These are phyloP conservation scores for Probosciger aterrimus DNA, from an alignment of 2,113 vertebrate species.

Conservation along the genomic window DNA sequence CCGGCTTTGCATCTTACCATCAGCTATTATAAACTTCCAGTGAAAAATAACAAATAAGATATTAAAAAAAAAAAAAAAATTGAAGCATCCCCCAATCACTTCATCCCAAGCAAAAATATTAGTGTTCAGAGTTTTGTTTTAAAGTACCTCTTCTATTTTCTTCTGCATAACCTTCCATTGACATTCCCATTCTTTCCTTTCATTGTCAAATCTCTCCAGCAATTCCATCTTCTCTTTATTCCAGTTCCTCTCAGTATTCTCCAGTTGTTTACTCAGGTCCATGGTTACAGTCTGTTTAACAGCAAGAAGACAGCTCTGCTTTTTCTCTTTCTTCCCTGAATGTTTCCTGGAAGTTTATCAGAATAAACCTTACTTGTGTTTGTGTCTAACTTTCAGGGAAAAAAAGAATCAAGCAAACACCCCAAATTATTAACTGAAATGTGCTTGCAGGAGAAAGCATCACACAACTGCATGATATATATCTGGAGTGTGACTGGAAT, in stretches of 20 bases:
- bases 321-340: constrained; percentile 71
- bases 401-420: not conserved
- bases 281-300: constrained; percentile 78
- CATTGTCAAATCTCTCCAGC: constrained; percentile 89
- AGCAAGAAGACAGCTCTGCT: constrained; percentile 73
- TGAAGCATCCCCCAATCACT: not conserved
- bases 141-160: constrained; percentile 92
- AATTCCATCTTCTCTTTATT: constrained; percentile 88
- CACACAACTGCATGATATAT: not conserved
- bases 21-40: not conserved
- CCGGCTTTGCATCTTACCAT: not conserved
- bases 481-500: not conserved
- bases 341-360: constrained; percentile 68
- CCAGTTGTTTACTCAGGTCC: constrained; percentile 85
- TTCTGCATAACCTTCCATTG: constrained; percentile 95
- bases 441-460: not conserved
- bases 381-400: constrained; percentile 66
- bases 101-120: not conserved
- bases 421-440: not conserved
- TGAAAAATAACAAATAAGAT: not conserved
- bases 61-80: not conserved
- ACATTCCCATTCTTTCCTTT: constrained; percentile 94
- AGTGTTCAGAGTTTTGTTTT: not conserved
- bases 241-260: constrained; percentile 85
- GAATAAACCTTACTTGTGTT: constrained; percentile 63